These are phyloP conservation scores for Synergus laeviventris DNA, from an alignment of 2,888 invertebrate species.

Conservation along the genomic window DNA sequence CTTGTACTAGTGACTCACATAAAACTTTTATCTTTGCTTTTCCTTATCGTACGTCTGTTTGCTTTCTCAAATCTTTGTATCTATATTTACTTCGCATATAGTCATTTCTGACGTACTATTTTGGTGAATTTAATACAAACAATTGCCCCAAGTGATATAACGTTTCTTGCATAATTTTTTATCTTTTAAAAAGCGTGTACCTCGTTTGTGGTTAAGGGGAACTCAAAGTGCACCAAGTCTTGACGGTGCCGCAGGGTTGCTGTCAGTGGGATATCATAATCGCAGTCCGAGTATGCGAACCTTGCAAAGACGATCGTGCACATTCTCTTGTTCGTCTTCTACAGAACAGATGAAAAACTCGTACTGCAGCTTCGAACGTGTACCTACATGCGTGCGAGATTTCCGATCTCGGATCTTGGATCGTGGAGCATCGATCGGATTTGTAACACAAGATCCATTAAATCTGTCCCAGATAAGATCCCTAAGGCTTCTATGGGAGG, in stretches of 20 bases:
- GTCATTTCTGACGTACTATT: not conserved
- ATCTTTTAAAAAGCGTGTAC: not conserved
- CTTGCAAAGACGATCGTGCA: slow-evolving; percentile 17
- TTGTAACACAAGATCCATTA: slow-evolving; percentile 32
- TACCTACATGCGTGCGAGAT: slow-evolving; percentile 19
- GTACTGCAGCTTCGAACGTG: slow-evolving; percentile 12
- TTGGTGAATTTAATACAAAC: not conserved
- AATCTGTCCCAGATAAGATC: slow-evolving; percentile 30
- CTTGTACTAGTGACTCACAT: not conserved
- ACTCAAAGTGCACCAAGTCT: slow-evolving; percentile 4
- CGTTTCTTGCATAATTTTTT: not conserved
- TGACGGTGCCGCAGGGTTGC: slow-evolving; percentile 5
- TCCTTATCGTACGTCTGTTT: not conserved
- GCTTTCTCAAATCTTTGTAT: not conserved
- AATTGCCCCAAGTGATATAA: not conserved
- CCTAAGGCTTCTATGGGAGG: not conserved
- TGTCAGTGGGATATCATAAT: slow-evolving; percentile 32
- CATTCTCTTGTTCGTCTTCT: slow-evolving; percentile 21
- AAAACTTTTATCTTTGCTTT: not conserved
- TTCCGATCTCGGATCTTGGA: slow-evolving; percentile 22
- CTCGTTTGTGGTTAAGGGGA: not conserved
- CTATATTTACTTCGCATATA: not conserved
- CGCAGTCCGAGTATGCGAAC: slow-evolving; percentile 6
- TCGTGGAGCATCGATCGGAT: slow-evolving; percentile 16
- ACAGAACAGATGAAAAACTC: slow-evolving; percentile 26